Evolutionary conservation across 2,113 vertebrate species (phyloP).

Genomic region (Melospiza melodia): DNA sequence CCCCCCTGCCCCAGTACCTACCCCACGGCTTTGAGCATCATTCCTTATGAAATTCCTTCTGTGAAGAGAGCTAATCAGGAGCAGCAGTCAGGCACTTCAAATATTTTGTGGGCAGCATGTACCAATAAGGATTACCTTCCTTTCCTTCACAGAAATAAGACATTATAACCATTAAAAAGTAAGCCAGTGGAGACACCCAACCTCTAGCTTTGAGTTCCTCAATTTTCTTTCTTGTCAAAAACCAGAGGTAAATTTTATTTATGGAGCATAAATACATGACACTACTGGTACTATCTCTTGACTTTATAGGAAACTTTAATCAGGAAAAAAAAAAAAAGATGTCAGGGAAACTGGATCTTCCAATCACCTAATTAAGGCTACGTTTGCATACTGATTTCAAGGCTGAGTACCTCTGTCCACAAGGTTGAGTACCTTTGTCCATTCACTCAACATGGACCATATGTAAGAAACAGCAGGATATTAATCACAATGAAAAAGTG

Average conservation of each 20-base stretch:
- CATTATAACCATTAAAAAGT: constrained; percentile 40
- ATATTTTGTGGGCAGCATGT: background rate
- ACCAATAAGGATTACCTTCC: constrained; percentile 25
- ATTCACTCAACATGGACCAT: background rate
- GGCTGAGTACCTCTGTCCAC: constrained; percentile 4
- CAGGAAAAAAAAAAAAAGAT: background rate
- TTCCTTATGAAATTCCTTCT: background rate
- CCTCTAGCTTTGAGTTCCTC: background rate
- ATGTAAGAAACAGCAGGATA: constrained; percentile 17
- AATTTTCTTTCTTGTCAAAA: constrained; percentile 16
- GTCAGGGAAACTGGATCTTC: background rate
- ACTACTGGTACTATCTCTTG: background rate
- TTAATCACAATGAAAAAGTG: background rate
- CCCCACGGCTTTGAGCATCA: background rate
- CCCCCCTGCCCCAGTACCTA: background rate
- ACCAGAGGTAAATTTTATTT: background rate
- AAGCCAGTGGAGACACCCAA: constrained; percentile 9
- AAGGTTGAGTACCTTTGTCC: background rate
- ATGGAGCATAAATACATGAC: background rate
- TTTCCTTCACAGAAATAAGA: constrained; percentile 44
- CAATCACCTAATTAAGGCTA: constrained; percentile 36
- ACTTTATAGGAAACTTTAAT: background rate
- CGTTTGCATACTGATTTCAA: constrained; percentile 33
- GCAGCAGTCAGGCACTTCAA: background rate
- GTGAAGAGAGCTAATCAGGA: constrained; percentile 14